Conservation (phyloP, 2,888 invertebrate genomes). For the Drepanosiphum platanoidis region DNA sequence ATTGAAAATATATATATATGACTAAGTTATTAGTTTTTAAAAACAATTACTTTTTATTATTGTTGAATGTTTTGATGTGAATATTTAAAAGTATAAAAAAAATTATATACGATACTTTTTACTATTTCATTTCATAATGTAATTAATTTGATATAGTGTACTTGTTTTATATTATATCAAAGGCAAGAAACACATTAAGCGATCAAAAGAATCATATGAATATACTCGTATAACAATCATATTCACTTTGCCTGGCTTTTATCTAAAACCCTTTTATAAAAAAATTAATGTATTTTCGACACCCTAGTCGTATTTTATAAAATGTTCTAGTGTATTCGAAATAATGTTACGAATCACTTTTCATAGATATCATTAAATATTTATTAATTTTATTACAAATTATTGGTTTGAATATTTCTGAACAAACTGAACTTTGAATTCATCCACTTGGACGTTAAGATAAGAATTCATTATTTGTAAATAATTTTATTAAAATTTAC, state of each 20-base stretch:
- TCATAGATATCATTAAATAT: slow-evolving; percentile 32
- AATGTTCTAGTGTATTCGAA: neutral
- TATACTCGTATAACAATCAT: slow-evolving; percentile 23
- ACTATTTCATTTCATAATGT: neutral
- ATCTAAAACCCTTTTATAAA: slow-evolving; percentile 29
- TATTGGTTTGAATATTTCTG: neutral
- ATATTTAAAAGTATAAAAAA: neutral
- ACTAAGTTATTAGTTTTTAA: too few species aligned
- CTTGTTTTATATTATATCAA: slow-evolving; percentile 33
- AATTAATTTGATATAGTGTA: slow-evolving; percentile 20
- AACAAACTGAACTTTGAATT: neutral
- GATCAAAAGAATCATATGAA: slow-evolving; percentile 28
- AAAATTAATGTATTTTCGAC: slow-evolving; percentile 3
- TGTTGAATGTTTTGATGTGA: neutral
- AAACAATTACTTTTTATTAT: too few species aligned
- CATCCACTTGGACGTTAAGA: neutral
- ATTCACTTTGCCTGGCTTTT: neutral
- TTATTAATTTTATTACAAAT: neutral
- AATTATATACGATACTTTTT: neutral
- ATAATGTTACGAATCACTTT: neutral
- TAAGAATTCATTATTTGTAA: neutral
- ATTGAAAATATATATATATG: too few species aligned
- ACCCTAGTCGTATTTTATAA: neutral
- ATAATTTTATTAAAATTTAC: neutral
- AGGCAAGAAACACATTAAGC: slow-evolving; percentile 29